These are phyloP conservation scores for Catocala sponsa DNA, from an alignment of 2,888 invertebrate genomes.

Conservation along the genomic window DNA sequence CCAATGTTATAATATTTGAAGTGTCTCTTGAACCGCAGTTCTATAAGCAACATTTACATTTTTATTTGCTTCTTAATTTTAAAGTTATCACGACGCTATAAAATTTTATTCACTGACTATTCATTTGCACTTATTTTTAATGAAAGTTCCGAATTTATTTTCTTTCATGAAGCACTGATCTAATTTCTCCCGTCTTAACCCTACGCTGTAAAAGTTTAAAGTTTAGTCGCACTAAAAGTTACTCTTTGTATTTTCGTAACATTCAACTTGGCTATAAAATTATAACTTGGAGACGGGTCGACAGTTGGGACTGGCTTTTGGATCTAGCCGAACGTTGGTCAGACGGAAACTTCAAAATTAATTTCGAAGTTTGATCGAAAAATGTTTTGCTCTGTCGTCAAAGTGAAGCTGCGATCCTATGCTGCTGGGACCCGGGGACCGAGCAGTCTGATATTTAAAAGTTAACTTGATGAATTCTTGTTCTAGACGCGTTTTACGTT, in stretches of 20 bases:
- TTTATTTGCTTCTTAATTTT: too few relatives aligned
- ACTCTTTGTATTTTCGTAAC: constrained; percentile 48
- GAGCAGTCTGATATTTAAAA: constrained; percentile 34
- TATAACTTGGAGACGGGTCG: constrained; percentile 66
- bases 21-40: too few relatives aligned
- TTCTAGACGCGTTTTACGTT: not conserved
- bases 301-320: constrained; percentile 60
- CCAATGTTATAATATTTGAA: too few relatives aligned
- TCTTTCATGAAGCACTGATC: constrained; percentile 12
- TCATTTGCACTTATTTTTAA: not conserved
- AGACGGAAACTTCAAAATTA: constrained; percentile 80
- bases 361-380: constrained; percentile 83
- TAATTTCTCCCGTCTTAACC: constrained; percentile 21
- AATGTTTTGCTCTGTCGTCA: constrained; percentile 72
- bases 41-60: too few relatives aligned
- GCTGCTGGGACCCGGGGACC: constrained; percentile 32
- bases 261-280: constrained; percentile 65
- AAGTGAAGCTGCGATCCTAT: constrained; percentile 52
- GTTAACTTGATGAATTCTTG: constrained; percentile 30
- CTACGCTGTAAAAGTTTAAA: constrained; percentile 27
- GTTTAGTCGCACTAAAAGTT: constrained; percentile 37
- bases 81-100: too few relatives aligned
- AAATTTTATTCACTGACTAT: too few relatives aligned
- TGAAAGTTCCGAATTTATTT: not conserved
- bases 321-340: constrained; percentile 64